Evolutionary conservation across 1,140 invertebrate species (phyloP).

Genomic region (Achroia grisella): DNA sequence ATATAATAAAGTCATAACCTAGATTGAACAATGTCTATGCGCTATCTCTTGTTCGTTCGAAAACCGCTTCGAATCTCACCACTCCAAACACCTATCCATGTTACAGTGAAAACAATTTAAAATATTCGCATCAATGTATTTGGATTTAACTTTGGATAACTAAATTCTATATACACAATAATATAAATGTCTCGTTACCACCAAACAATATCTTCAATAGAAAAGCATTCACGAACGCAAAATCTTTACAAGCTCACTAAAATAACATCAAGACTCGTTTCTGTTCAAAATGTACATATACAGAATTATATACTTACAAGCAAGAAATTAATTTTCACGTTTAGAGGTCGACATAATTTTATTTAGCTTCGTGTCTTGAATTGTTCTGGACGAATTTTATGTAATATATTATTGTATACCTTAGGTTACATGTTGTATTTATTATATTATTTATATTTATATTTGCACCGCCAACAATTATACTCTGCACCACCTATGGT

Average conservation of each 20-base stretch:
- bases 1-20: too few relatives aligned
- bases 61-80: constrained; percentile 24
- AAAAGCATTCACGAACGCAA: constrained; percentile 41
- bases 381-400: too few relatives aligned
- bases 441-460: too few relatives aligned
- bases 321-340: constrained; percentile 42
- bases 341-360: constrained; percentile 5
- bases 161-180: constrained; percentile 63
- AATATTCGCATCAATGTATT: constrained; percentile 47
- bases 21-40: too few relatives aligned
- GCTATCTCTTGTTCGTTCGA: constrained; percentile 19
- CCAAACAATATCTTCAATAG: constrained; percentile 26
- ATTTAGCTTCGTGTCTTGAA: neutral
- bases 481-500: too few relatives aligned
- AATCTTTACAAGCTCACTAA: constrained; percentile 45
- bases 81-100: constrained; percentile 28
- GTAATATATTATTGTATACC: too few relatives aligned
- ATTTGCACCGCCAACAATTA: too few relatives aligned
- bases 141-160: constrained; percentile 55
- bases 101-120: constrained; percentile 43
- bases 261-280: constrained; percentile 35
- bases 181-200: constrained; percentile 27
- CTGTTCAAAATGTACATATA: constrained; percentile 67
- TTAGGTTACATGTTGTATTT: too few relatives aligned
- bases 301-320: constrained; percentile 57